Evolutionary conservation across 2,113 vertebrate genomes (phyloP).

Genomic region (Ictalurus punctatus): DNA sequence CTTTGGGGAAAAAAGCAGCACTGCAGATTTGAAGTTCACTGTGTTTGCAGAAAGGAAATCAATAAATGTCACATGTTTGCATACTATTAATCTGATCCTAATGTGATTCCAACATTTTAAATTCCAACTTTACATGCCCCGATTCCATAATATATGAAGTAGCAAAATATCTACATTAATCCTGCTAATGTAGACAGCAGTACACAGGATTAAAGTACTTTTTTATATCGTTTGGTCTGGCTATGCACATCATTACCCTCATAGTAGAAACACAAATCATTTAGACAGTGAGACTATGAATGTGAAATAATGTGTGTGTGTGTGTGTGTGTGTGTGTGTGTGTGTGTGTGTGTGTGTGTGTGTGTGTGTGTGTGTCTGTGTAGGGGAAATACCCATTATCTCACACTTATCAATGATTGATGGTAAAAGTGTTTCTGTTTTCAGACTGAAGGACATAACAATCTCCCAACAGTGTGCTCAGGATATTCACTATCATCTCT

Average conservation of each 20-base stretch:
- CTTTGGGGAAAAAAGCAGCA: not conserved
- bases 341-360: not conserved
- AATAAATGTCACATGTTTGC: not conserved
- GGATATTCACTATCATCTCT: not conserved
- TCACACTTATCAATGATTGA: not conserved
- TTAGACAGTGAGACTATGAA: not conserved
- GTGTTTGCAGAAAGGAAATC: not conserved
- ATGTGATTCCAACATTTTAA: not conserved
- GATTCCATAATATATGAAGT: not conserved
- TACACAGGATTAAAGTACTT: not conserved
- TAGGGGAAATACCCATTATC: not conserved
- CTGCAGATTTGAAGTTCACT: not conserved
- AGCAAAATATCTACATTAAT: not conserved
- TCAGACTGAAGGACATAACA: not conserved
- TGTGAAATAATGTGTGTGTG: not conserved
- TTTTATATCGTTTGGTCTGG: not conserved
- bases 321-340: not conserved
- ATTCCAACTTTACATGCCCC: not conserved
- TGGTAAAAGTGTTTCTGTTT: conserved; percentile 1
- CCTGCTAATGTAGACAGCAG: not conserved
- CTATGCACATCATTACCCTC: not conserved
- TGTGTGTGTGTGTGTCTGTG: not conserved
- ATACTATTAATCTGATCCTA: not conserved
- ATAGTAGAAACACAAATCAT: not conserved
- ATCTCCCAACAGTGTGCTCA: not conserved